Evolutionary conservation across 2,797 vertebrate genomes (phyloP), one percentile per base, ranked within the genome.

Genomic region (Petrocephalus schoutedeni): DNA sequence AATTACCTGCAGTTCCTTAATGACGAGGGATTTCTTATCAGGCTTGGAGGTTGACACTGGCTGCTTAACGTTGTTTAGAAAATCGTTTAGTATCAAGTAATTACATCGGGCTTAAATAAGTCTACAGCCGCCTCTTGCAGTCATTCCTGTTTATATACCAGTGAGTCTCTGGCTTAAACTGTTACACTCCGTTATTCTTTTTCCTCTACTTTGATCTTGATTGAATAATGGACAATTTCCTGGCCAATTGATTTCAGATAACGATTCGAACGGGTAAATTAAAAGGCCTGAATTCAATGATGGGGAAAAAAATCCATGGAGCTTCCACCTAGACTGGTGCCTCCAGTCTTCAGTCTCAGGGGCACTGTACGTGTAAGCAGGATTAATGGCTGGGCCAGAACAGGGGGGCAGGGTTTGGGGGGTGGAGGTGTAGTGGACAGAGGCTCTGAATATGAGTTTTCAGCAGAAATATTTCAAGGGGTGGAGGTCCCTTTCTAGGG

Each of bases 161-260:
- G 36, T 59, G 6, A 28, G 74, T 51, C 61, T 36, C 45, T 12
- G 49, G 36, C 10, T 53, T 58, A 58, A n/a, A 86, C 84, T 58
- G 28, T 21, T 86, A 56, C 14, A 58, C 14, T 36, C 41, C 41
- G 49, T 86, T 86, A 64, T 87, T 87, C 36, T 56, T 54, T 87
- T 56, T 14, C 41, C 64, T 51, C 71, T 83, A 49, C 80, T 77
- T 77, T 23, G 64, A 54, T 56, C 45, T 61, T 21, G 86, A 77
- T 56, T 71, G 64, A 74, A 87, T 77, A 87, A 87, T n/a, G 86
- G 77, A 74, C 49, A 51, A 77, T 77, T 87, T 74, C 86, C 86
- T 87, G 86, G 64, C 64, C 64, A 61, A 87, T 82, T 71, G 74
- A 87, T 87, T 57, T 82, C 8, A n/a, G 87, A 82, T 82, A 59